Evolutionary conservation across 2,797 vertebrate species (phyloP), one percentile per base, ranked within the genome.

Genomic region (Octomys mimax): DNA sequence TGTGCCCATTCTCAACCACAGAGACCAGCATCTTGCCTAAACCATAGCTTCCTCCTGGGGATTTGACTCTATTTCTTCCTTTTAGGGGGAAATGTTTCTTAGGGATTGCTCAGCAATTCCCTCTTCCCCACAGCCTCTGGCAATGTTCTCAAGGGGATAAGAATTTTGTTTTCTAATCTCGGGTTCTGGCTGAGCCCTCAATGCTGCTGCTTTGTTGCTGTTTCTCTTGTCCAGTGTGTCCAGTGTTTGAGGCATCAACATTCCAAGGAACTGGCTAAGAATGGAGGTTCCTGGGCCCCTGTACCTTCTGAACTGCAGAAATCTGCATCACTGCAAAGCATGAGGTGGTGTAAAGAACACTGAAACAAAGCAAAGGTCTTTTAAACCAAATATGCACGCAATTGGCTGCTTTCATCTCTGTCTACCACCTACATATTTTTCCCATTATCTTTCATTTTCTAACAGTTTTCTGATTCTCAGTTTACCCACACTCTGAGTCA

Each of bases 321-420:
- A 33, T 24, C 52, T 78, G 73, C 71, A 62, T 33, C 57, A 14
- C 21, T n/a, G 14, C 16, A 71, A 54, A 13, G 13, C n/a, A 5
- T 22, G 6, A n/a, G 16, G 13, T 19, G 16, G 7, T 11, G 4
- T 6, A 49, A 57, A 12, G 49, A 78, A 77, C 10, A 46, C 4
- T 7, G 26, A 94, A 79, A 61, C 46, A 86, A 61, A 85, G 59
- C 82, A 26, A 19, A 70, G 66, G 68, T 3, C 92, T 79, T 59
- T 36, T 33, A 91, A 71, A 57, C 12, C 71, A 90, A 68, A 66
- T 59, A 8, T n/a, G n/a, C 8, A 36, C 1, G 1, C 1, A 6
- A 22, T 16, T 0, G 0, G 28, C 19, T 0, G 1, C 68, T 71
- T 19, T 66, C 61, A 18, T 11, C 80, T 71, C 81, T 1, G 46